These are phyloP conservation scores for Hyposoter didymator DNA, from an alignment of 2,888 invertebrate species.

Conservation along the genomic window DNA sequence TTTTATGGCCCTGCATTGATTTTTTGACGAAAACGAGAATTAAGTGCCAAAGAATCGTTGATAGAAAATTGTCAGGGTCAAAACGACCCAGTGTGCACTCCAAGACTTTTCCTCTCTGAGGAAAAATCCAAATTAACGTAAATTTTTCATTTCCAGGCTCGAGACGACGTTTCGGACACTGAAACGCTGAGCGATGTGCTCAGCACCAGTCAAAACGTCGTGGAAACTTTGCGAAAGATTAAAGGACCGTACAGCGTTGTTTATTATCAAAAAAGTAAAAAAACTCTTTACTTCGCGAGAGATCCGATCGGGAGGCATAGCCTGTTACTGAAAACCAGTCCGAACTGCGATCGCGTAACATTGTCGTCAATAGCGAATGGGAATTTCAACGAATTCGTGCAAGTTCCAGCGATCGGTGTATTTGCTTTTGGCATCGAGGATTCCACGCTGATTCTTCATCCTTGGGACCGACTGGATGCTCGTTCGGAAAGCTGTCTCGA, in stretches of 20 bases:
- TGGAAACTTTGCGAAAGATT: slow-evolving; percentile 86
- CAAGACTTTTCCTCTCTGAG: neutral
- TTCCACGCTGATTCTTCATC: slow-evolving; percentile 81
- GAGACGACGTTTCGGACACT: slow-evolving; percentile 72
- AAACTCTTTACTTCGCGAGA: slow-evolving; percentile 91
- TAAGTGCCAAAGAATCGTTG: neutral
- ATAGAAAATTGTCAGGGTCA: neutral
- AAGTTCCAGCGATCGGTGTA: slow-evolving; percentile 88
- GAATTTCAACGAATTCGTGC: slow-evolving; percentile 84
- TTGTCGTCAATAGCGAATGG: slow-evolving; percentile 82
- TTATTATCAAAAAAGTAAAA: slow-evolving; percentile 87
- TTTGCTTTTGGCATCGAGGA: slow-evolving; percentile 85
- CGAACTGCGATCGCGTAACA: slow-evolving; percentile 75
- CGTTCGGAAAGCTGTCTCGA: slow-evolving; percentile 9
- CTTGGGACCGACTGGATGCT: slow-evolving; percentile 80
- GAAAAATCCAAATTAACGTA: neutral
- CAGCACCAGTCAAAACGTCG: slow-evolving; percentile 77
- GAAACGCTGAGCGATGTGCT: slow-evolving; percentile 71
- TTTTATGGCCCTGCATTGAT: too few relatives aligned
- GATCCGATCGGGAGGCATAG: slow-evolving; percentile 95
- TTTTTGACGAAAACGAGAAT: too few relatives aligned
- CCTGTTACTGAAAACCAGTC: slow-evolving; percentile 87
- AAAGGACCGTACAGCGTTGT: slow-evolving; percentile 95
- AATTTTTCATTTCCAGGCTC: slow-evolving; percentile 55
- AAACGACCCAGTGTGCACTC: neutral